Conservation (phyloP, 2,113 vertebrate genomes). For the Rhipidura dahli region DNA sequence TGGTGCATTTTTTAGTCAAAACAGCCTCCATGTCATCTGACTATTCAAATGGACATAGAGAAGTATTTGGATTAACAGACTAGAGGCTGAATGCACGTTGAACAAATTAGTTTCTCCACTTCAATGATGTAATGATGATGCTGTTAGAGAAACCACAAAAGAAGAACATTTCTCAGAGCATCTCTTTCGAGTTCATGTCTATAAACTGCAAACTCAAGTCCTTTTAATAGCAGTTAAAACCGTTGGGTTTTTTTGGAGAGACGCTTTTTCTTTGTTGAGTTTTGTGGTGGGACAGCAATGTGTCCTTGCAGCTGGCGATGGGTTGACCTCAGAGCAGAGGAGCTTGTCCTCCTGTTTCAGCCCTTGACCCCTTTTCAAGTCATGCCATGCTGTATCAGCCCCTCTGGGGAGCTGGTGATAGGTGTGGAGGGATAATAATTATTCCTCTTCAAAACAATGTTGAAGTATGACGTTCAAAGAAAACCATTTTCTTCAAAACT, state of each 20-base stretch:
- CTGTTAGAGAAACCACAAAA: conserved; percentile 23
- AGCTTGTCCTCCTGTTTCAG: not conserved
- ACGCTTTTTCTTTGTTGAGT: not conserved
- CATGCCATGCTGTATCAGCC: not conserved
- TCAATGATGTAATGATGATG: not conserved
- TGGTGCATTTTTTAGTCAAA: not conserved
- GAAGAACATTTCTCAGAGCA: not conserved
- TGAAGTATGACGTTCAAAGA: not conserved
- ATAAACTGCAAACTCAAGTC: not conserved
- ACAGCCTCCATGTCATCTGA: not conserved
- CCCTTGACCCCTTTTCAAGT: not conserved
- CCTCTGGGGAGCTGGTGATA: not conserved
- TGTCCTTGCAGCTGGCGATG: not conserved
- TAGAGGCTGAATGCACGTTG: not conserved
- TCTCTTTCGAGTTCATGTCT: not conserved
- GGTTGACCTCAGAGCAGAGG: not conserved
- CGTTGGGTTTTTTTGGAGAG: rapidly evolving
- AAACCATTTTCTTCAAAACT: not conserved
- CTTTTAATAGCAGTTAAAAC: not conserved
- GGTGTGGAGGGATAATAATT: not conserved
- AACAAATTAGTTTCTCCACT: not conserved
- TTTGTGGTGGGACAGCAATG: not conserved
- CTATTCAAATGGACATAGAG: not conserved
- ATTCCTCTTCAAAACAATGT: not conserved
- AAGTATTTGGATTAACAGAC: not conserved